phyloP scores from a whole-genome alignment of 35 echinoderm and acorn worm genomes.

The Heliocidaris tuberculata region DNA sequence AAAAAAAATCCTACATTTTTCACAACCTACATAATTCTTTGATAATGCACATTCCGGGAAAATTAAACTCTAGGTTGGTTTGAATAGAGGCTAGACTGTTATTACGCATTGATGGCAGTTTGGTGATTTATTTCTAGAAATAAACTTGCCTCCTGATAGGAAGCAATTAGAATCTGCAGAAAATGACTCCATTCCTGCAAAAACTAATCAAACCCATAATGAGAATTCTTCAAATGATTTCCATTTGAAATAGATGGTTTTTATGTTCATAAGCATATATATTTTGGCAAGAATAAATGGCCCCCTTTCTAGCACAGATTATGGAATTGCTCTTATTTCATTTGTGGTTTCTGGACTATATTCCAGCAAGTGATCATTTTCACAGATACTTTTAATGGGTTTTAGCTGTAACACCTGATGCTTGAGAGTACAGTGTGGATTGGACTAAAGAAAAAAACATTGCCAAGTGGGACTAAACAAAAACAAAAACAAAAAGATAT shows the following conservation, averaged over 20 bases:
- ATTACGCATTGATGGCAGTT: background rate
- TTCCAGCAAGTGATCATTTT: background rate
- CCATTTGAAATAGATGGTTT: background rate
- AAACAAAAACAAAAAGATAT: background rate
- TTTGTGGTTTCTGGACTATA: background rate
- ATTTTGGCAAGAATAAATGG: background rate
- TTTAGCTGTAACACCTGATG: background rate
- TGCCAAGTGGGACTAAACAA: background rate
- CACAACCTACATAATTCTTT: background rate
- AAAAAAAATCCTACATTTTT: background rate
- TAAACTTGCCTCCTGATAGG: background rate
- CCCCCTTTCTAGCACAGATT: background rate
- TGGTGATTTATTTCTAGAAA: background rate
- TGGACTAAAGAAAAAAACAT: background rate
- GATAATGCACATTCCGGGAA: background rate
- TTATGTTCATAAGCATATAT: background rate
- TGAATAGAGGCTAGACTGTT: background rate
- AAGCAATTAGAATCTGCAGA: background rate
- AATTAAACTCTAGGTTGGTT: background rate
- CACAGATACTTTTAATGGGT: background rate
- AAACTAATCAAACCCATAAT: background rate
- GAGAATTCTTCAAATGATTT: background rate
- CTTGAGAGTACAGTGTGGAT: background rate
- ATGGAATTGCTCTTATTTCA: background rate
- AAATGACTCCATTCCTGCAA: background rate